Percentiles rank a stretch among this genome's conserved stretches.
Conservation (phyloP, 2,113 vertebrate species). For the Equus quagga region DNA sequence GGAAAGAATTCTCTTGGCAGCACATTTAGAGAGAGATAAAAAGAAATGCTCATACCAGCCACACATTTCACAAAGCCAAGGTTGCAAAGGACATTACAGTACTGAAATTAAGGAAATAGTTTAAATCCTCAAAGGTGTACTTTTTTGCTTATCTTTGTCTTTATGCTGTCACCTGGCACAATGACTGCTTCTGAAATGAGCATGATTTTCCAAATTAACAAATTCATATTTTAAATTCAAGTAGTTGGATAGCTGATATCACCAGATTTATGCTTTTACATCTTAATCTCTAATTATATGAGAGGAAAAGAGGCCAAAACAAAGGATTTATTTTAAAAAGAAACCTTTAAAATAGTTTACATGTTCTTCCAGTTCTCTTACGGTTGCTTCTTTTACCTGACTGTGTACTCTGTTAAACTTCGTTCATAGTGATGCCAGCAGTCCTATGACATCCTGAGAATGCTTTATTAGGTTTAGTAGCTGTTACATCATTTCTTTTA, state of each 20-base stretch:
- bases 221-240: slow-evolving; percentile 45
- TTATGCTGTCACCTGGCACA: neutral
- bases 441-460: neutral
- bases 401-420: neutral
- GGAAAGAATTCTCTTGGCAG: slow-evolving; percentile 53
- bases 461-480: slow-evolving; percentile 1
- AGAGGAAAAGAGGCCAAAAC: neutral
- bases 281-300: neutral
- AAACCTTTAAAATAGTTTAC: neutral
- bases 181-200: slow-evolving; percentile 20
- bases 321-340: neutral
- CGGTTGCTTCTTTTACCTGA: slow-evolving; percentile 16
- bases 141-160: slow-evolving; percentile 24
- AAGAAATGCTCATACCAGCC: neutral
- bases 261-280: neutral
- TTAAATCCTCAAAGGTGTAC: neutral
- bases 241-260: neutral
- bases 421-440: neutral
- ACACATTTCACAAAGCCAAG: neutral
- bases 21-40: neutral
- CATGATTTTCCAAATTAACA: slow-evolving; percentile 60
- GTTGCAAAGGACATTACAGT: neutral
- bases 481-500: neutral
- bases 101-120: slow-evolving; percentile 37
- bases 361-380: neutral